phyloP scores from a whole-genome alignment of 92 coral and sea anemone genomes.

The Porites evermanni region DNA sequence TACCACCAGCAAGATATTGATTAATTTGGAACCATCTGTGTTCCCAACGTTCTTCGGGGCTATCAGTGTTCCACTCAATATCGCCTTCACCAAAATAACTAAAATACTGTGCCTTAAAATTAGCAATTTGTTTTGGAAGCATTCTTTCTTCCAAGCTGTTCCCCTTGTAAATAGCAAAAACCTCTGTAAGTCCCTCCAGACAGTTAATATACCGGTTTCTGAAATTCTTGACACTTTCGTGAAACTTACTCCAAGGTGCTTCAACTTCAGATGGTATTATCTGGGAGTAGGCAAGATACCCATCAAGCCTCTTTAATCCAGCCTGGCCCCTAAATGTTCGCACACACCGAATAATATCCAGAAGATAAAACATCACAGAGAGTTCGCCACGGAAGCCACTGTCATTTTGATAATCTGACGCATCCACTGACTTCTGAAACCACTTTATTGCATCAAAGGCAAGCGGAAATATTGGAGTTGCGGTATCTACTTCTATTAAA shows the following conservation, averaged over 20 bases:
- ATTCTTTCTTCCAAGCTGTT: not conserved
- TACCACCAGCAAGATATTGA: constrained; percentile 50
- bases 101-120: constrained; percentile 19
- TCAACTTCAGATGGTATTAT: constrained; percentile 13
- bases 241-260: constrained; percentile 33
- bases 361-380: constrained; percentile 50
- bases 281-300: constrained; percentile 31
- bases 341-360: constrained; percentile 52
- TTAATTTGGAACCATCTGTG: constrained; percentile 38
- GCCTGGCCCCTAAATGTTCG: constrained; percentile 22
- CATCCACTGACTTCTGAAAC: constrained; percentile 34
- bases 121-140: constrained; percentile 37
- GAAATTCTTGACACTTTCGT: constrained; percentile 7
- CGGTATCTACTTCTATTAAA: not conserved
- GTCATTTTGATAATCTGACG: constrained; percentile 24
- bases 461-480: constrained; percentile 10
- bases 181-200: constrained; percentile 44
- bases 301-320: constrained; percentile 29
- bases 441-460: constrained; percentile 19
- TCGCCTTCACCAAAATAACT: constrained; percentile 49
- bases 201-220: constrained; percentile 36
- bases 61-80: not conserved
- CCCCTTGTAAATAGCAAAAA: constrained; percentile 41
- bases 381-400: constrained; percentile 43
- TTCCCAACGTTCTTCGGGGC: constrained; percentile 46